Percentiles rank a stretch among this genome's conserved stretches.
These are phyloP conservation scores for Pseudomugil gertrudae DNA, from an alignment of 2,797 vertebrate genomes.

Conservation along the genomic window DNA sequence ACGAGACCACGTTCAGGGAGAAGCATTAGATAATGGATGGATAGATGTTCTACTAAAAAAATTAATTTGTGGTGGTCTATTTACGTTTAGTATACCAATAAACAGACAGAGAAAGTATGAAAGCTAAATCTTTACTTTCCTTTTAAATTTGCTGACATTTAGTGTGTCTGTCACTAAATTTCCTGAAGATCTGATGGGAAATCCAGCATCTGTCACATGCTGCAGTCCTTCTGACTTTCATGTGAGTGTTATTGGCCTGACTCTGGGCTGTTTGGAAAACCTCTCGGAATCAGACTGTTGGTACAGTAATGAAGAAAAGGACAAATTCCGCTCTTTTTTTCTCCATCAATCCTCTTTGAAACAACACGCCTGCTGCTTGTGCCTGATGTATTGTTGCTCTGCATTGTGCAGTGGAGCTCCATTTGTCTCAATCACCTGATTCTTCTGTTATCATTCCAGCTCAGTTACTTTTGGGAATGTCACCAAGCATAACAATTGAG, in stretches of 20 bases:
- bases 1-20: no score
- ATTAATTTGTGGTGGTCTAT: no score
- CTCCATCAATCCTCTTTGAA: constrained; percentile 58
- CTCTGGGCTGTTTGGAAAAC: constrained; percentile 5
- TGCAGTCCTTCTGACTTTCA: not conserved
- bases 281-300: constrained; percentile 20
- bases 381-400: constrained; percentile 68
- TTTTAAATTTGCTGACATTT: not conserved
- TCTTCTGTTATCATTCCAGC: constrained; percentile 68
- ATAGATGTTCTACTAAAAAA: no score
- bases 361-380: constrained; percentile 52
- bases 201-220: not conserved
- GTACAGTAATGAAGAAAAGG: constrained; percentile 28
- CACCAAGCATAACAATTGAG: constrained; percentile 58
- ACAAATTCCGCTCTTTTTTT: constrained; percentile 39
- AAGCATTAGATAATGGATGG: no score
- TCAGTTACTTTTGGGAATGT: constrained; percentile 65
- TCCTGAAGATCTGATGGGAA: no score
- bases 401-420: constrained; percentile 41
- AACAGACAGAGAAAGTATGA: not conserved
- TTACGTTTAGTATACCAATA: no score
- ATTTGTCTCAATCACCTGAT: constrained; percentile 76
- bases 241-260: not conserved
- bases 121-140: not conserved
- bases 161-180: not conserved